Evolutionary conservation across 2,888 invertebrate genomes (phyloP), one percentile per base, ranked within the genome.

Genomic region (Andrena fulva): DNA sequence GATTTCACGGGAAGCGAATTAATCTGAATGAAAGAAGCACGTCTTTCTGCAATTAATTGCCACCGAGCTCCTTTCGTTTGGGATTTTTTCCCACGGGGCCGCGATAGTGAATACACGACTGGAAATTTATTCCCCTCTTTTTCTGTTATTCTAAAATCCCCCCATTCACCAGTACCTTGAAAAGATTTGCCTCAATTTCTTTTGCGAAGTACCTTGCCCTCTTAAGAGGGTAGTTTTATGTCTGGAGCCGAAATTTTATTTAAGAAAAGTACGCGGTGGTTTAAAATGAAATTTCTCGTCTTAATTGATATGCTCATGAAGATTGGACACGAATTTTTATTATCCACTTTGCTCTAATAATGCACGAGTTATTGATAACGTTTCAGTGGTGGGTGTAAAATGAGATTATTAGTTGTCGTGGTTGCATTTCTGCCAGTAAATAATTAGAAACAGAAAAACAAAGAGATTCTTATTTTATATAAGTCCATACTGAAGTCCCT

Each of bases 1-100:
- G n/a, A 33, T 35, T 63, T 63, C 54, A 54, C 54, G 54, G 54
- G 54, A 54, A 54, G 54, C 54, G 54, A 54, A 54, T 54, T 54
- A 54, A 54, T 20, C 54, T 54, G 54, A 54, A 54, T 24, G 54
- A 54, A 24, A 54, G 54, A 24, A 54, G 54, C 24, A 24, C 24
- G 24, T 24, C 54, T 54, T 54, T 54, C 54, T 54, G 54, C 54
- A 54, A 54, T 54, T 54, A 54, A 54, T 54, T 54, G 54, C 54
- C 54, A 24, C 20, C 54, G 54, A 54, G 54, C 54, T 20, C 8
- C 54, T 54, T 54, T 54, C 54, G n/a, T 54, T 54, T 56, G 67
- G 31, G 27, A 52, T 54, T 48, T 24, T 24, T 54, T 54, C 54
- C 20, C 54, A 54, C 20, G 54, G 54, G 3, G 54, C 54, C 54